phyloP scores from a whole-genome alignment of 2,888 invertebrate genomes.

The Drosophila pseudotalamancana region DNA sequence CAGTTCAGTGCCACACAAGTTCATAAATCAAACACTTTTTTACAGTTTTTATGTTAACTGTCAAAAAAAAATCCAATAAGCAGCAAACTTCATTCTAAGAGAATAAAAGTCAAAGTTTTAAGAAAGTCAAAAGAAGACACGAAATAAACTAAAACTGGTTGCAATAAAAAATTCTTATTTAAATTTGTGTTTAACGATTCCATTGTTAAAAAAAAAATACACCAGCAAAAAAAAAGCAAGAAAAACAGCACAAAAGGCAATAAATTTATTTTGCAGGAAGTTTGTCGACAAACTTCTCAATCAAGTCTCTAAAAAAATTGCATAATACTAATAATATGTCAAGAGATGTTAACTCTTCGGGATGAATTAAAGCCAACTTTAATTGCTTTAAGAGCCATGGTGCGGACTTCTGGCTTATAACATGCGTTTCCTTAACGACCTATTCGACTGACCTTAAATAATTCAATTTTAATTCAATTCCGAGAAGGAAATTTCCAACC shows the following conservation, averaged over 20 bases:
- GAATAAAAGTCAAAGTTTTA: neutral
- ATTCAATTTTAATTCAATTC: slow-evolving; percentile 38
- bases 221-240: neutral
- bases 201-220: slow-evolving; percentile 41
- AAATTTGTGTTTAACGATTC: slow-evolving; percentile 43
- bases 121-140: slow-evolving; percentile 1
- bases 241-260: neutral
- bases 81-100: slow-evolving; percentile 1
- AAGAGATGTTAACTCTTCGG: neutral
- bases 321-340: too few relatives aligned
- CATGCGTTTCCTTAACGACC: slow-evolving; percentile 1
- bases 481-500: slow-evolving; percentile 3
- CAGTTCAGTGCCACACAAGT: too few relatives aligned
- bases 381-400: neutral
- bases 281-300: slow-evolving; percentile 3
- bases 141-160: slow-evolving; percentile 24
- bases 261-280: slow-evolving; percentile 48
- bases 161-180: neutral
- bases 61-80: neutral
- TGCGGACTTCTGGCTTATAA: slow-evolving; percentile 5
- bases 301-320: too few relatives aligned
- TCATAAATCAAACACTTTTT: neutral
- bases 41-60: neutral
- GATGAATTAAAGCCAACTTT: neutral
- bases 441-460: slow-evolving; percentile 16